phyloP scores from a whole-genome alignment of 2,113 vertebrate genomes.

The Daubentonia madagascariensis region DNA sequence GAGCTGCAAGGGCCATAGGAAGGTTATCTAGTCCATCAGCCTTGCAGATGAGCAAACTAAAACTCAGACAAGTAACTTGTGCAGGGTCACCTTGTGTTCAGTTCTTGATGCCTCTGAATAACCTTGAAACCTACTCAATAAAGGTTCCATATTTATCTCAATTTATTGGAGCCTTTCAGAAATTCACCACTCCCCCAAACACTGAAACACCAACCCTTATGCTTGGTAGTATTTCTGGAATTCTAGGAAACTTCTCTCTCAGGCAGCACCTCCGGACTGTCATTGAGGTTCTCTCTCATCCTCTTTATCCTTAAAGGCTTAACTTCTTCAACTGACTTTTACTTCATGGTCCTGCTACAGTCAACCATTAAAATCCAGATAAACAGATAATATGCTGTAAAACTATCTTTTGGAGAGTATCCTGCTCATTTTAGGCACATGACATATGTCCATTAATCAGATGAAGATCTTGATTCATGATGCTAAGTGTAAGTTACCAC shows the following conservation, averaged over 20 bases:
- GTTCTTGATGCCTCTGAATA: not conserved
- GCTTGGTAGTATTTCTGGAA: not conserved
- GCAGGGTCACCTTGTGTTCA: not conserved
- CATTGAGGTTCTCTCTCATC: not conserved
- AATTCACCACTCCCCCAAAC: not conserved
- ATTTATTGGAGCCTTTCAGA: not conserved
- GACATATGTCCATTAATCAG: not conserved
- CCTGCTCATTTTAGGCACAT: not conserved
- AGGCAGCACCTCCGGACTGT: not conserved
- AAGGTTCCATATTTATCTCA: not conserved
- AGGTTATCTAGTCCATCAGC: not conserved
- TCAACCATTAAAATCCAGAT: not conserved
- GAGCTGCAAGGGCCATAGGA: not conserved
- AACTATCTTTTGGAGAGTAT: not conserved
- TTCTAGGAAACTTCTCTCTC: not conserved
- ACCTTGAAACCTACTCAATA: not conserved
- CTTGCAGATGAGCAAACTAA: not conserved
- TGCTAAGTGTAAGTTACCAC: not conserved
- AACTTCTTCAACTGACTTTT: not conserved
- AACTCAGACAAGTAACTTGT: not conserved
- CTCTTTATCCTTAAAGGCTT: not conserved
- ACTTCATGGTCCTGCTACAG: not conserved
- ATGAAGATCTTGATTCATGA: not conserved
- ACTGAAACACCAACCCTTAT: not conserved
- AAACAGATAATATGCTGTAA: not conserved